These are phyloP conservation scores for Apamea anceps DNA, from an alignment of 2,888 invertebrate genomes.

Conservation along the genomic window DNA sequence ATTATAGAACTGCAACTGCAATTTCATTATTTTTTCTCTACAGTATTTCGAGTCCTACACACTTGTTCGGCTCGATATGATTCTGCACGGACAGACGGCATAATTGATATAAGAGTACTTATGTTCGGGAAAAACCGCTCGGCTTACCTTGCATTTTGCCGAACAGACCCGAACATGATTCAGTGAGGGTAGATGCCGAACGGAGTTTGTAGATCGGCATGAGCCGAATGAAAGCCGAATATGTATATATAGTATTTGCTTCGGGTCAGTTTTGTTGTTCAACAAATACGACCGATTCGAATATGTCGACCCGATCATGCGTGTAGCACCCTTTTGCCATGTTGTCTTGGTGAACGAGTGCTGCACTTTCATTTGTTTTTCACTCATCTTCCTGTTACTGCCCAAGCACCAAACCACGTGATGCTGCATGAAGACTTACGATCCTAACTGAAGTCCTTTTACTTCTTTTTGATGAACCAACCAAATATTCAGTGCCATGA, in stretches of 20 bases:
- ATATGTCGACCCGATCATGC: neutral
- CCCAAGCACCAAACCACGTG: neutral
- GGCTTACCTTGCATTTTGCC: neutral
- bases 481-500: too few species aligned
- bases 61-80: too few species aligned
- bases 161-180: neutral
- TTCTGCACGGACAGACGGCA: neutral
- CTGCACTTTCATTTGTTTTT: neutral
- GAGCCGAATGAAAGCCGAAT: neutral
- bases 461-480: neutral
- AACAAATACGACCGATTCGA: neutral
- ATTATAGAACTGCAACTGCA: neutral
- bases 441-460: too few species aligned
- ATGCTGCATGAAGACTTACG: neutral
- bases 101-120: neutral
- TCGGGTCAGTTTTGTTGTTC: neutral
- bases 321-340: too few species aligned
- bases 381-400: neutral
- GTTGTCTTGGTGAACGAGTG: neutral
- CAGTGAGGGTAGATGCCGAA: neutral
- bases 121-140: neutral
- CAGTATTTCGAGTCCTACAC: neutral
- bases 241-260: too few species aligned
- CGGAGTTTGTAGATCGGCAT: neutral
- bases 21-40: neutral